phyloP scores from a whole-genome alignment of 2,797 vertebrate genomes.

The Pipistrellus pipistrellus region DNA sequence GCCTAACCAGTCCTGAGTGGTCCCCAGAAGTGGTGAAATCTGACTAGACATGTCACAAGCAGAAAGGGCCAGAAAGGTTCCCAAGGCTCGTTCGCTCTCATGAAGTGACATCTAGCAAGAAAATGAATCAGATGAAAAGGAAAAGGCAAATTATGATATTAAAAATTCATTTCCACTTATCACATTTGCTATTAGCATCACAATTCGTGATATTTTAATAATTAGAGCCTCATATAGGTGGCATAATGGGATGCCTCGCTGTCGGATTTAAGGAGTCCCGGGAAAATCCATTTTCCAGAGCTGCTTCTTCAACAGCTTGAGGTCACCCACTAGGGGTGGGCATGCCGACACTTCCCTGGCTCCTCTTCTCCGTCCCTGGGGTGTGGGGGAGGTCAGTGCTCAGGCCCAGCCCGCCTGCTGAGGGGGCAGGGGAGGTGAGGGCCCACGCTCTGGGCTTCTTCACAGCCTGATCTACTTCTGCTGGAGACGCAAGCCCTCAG shows the following conservation, averaged over 20 bases:
- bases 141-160: constrained; percentile 80
- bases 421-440: not conserved
- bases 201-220: constrained; percentile 79
- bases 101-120: constrained; percentile 71
- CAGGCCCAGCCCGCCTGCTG: not conserved
- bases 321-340: not conserved
- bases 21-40: not conserved
- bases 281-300: constrained; percentile 45
- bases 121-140: constrained; percentile 72
- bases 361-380: not conserved
- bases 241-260: constrained; percentile 62
- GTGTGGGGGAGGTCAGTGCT: not conserved
- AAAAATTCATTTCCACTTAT: constrained; percentile 83
- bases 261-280: constrained; percentile 51
- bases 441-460: not conserved
- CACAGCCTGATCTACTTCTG: not conserved
- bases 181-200: constrained; percentile 82
- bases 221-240: constrained; percentile 70
- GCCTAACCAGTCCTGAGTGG: not conserved
- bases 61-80: constrained; percentile 54
- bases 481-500: not conserved
- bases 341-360: not conserved
- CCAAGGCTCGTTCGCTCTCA: constrained; percentile 24
- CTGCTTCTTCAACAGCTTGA: not conserved
- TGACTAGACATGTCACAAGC: constrained; percentile 21